Evolutionary conservation across 2,797 vertebrate genomes (phyloP), one percentile per base, ranked within the genome.

Genomic region (Crenuchus spilurus): DNA sequence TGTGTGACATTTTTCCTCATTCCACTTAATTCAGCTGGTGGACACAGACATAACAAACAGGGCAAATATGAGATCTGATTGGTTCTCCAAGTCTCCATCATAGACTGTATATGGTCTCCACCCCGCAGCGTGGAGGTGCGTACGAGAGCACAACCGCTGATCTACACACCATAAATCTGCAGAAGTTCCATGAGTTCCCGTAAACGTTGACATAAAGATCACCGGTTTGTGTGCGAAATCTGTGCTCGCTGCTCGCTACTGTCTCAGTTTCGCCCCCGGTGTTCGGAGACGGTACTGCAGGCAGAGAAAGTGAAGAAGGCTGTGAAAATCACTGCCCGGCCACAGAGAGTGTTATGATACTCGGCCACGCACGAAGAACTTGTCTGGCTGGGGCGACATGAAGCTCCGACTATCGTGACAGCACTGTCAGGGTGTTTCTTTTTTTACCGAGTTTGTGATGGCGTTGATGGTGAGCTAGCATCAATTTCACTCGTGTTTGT

Each of bases 401-500:
- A 31, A 20, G 42, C 33, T 65, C 69, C 16, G 22, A 11, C 37
- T 37, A 5, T 63, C 60, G 58, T 39, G 42, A 5, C 11, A 62
- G 73, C n/a, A 57, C 74, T 20, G 54, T 60, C 70, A 3, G 30
- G 28, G 6, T 58, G 77, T 54, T 70, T n/a, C n/a, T n/a, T n/a
- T n/a, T n/a, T 78, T 77, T 49, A 30, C 71, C 52, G n/a, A 70
- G 72, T 72, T 60, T 72, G 20, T 42, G 58, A 37, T 72, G 49
- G 51, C 75, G 67, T 66, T 69, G 48, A 73, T 74, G 58, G 8
- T 14, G 35, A 70, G 51, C 16, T n/a, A 44, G 48, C 39, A n/a
- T 58, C 58, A 70, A 74, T 83, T 82, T 62, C 60, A 70, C 83
- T 79, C 72, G 71, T 72, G 80, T 81, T 80, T 86, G 80, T 83